Evolutionary conservation across 2,888 invertebrate genomes (phyloP), one percentile per base, ranked within the genome.

Genomic region (Xanthia togata): DNA sequence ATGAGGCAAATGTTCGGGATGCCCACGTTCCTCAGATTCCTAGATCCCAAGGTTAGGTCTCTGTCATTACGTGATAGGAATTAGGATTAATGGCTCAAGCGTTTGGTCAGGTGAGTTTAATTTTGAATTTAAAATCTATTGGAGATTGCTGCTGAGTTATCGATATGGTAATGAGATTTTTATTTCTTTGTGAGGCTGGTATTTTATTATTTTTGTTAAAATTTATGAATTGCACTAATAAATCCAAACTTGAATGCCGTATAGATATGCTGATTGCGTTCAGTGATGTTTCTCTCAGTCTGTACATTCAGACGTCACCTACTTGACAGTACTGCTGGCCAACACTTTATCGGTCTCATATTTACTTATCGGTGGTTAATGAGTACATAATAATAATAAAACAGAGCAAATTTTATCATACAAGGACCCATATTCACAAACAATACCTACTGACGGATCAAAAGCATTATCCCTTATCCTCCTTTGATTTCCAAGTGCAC

Each of bases 51-150:
- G 77, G 81, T 73, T 83, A 87, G 79, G 71, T 85, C 78, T 87
- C 67, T 81, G 81, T 84, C 84, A 83, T 84, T 87, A 87, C 87
- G 88, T 86, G 84, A 76, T 70, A 68, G 74, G 87, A 88, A 88
- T 88, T 73, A 84, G 50, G 47, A 70, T 81, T 78, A 79, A 83
- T 70, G 72, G 75, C 50, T 75, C 69, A 26, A 31, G 35, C 69
- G 55, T 68, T 85, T 79, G 71, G 20, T 63, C 64, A 60, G 71
- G 62, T 14, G 47, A 77, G 71, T 83, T 72, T 72, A 70, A 83
- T 72, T 76, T 70, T 71, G 67, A 86, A 86, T 88, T 86, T 73
- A 63, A 82, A 73, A 65, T 71, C 38, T 44, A 38, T 72, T 69
- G 26, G 57, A 44, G 60, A 68, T 62, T 41, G n/a, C 47, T 68